Conservation (phyloP, 2,113 vertebrate genomes). For the Aleadryas rufinucha region DNA sequence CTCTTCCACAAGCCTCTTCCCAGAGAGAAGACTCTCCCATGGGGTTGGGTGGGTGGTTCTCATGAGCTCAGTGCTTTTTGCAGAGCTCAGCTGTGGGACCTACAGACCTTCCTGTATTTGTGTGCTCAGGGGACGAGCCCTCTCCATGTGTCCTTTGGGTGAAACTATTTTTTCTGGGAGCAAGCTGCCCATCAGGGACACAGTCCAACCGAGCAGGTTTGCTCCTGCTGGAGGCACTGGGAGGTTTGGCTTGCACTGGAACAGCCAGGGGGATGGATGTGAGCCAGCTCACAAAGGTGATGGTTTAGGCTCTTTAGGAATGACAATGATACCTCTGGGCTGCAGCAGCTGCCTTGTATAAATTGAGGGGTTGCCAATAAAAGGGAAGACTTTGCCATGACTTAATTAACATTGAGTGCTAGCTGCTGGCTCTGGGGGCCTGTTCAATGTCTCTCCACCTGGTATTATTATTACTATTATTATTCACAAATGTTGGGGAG, state of each 20-base stretch:
- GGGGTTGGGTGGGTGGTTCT: not conserved
- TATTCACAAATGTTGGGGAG: not conserved
- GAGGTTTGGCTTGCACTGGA: not conserved
- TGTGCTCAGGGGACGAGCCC: not conserved
- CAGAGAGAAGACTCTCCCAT: not conserved
- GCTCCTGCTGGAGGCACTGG: not conserved
- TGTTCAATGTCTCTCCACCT: not conserved
- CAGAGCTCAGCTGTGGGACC: not conserved
- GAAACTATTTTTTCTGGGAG: not conserved
- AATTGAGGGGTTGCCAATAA: not conserved
- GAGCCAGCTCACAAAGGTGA: not conserved
- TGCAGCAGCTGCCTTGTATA: not conserved
- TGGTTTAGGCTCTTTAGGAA: not conserved
- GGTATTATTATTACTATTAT: not conserved
- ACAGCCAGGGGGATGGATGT: not conserved
- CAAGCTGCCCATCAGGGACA: not conserved
- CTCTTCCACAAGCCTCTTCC: not conserved
- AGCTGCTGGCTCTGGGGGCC: not conserved
- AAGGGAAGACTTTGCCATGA: not conserved
- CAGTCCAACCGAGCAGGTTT: not conserved
- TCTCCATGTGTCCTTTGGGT: fast-evolving
- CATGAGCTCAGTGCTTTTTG: not conserved
- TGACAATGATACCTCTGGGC: not conserved
- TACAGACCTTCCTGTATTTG: not conserved
- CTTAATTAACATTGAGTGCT: not conserved